A percentile compares a stretch with the other conserved stretches of the same genome.
Evolutionary conservation across 1,140 invertebrate genomes (phyloP).

Genomic region (Rhopalosiphum maidis): DNA sequence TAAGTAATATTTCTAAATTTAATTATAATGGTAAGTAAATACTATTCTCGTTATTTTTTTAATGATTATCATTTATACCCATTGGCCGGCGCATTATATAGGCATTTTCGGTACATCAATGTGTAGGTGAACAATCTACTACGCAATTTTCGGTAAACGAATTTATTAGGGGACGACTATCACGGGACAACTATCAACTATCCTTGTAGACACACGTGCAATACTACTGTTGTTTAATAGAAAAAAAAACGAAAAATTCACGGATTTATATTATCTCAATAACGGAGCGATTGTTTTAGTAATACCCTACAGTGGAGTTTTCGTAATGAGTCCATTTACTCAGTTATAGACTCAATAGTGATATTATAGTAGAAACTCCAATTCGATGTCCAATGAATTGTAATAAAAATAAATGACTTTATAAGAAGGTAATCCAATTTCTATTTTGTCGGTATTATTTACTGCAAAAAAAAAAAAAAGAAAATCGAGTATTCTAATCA

Average conservation of each 20-base stretch:
- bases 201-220: background rate
- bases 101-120: background rate
- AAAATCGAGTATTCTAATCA: background rate
- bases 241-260: background rate
- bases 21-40: background rate
- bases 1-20: background rate
- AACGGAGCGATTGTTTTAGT: background rate
- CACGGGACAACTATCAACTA: background rate
- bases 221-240: background rate
- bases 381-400: background rate
- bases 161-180: background rate
- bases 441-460: background rate
- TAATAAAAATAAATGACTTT: constrained; percentile 3
- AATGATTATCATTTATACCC: background rate
- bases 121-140: background rate
- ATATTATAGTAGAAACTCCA: background rate
- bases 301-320: background rate
- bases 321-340: background rate
- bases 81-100: background rate
- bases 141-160: too few species aligned
- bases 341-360: background rate
- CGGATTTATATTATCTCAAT: background rate
- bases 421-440: background rate
- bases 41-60: background rate
- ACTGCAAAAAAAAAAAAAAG: background rate